These are phyloP conservation scores for Eutolmus rufibarbis DNA, from an alignment of 2,888 invertebrate genomes.

Conservation along the genomic window DNA sequence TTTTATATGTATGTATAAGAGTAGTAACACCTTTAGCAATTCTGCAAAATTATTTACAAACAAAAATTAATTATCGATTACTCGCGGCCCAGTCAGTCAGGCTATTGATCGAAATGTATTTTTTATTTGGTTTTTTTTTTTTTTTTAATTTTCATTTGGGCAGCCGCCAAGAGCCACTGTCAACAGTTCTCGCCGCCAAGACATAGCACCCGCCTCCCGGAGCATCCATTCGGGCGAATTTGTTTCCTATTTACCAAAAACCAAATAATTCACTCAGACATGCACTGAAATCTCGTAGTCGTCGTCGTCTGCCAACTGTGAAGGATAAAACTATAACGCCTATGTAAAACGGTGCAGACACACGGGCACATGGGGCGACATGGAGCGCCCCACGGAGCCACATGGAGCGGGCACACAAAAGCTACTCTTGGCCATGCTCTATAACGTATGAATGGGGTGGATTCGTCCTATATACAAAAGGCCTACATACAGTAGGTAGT, in stretches of 20 bases:
- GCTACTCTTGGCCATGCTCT: slow-evolving; percentile 40
- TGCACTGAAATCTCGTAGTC: slow-evolving; percentile 21
- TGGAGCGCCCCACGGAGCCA: neutral
- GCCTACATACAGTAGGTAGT: slow-evolving; percentile 40
- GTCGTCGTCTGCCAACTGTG: slow-evolving; percentile 29
- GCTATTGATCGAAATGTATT: neutral
- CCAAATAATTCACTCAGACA: slow-evolving; percentile 39
- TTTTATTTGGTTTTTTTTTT: neutral
- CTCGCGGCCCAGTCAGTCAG: neutral
- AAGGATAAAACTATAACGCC: slow-evolving; percentile 33
- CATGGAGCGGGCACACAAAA: slow-evolving; percentile 20
- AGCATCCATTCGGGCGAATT: slow-evolving; percentile 32
- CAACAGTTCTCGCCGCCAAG: slow-evolving; percentile 23
- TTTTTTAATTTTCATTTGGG: slow-evolving; percentile 17
- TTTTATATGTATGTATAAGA: too few relatives aligned
- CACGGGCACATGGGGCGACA: slow-evolving; percentile 26
- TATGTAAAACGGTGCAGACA: slow-evolving; percentile 31
- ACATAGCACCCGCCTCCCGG: slow-evolving; percentile 17
- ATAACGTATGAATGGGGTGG: slow-evolving; percentile 34
- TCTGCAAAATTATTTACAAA: neutral
- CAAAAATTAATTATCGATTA: slow-evolving; percentile 44
- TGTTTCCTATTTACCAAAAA: slow-evolving; percentile 44
- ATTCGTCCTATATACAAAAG: slow-evolving; percentile 38
- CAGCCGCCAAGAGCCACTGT: slow-evolving; percentile 7
- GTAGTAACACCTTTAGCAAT: too few relatives aligned